A percentile compares a stretch with the other conserved stretches of the same genome.
These are phyloP conservation scores for Ormyrus pomaceus DNA, from an alignment of 2,888 invertebrate genomes.

Conservation along the genomic window DNA sequence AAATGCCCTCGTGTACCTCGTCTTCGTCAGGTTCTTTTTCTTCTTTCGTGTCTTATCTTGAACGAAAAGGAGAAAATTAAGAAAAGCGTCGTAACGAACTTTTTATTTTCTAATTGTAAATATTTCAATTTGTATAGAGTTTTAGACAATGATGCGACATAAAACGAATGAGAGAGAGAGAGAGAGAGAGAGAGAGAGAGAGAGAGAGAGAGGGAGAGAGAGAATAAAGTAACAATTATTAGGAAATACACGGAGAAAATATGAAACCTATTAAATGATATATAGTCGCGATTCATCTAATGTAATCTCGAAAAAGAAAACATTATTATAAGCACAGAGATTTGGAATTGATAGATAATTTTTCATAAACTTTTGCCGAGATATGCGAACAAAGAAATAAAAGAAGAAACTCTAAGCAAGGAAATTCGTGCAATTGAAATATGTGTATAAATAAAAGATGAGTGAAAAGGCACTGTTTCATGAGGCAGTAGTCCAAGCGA, in stretches of 20 bases:
- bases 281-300: background rate
- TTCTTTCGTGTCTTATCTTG: slow-evolving; percentile 25
- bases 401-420: background rate
- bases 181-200: background rate
- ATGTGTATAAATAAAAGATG: slow-evolving; percentile 1
- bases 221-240: slow-evolving; percentile 26
- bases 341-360: slow-evolving; percentile 29
- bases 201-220: background rate
- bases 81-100: slow-evolving; percentile 30
- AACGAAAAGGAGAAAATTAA: slow-evolving; percentile 24
- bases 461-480: slow-evolving; percentile 4
- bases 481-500: slow-evolving; percentile 34
- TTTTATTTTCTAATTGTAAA: slow-evolving; percentile 47
- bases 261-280: slow-evolving; percentile 10
- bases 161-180: background rate
- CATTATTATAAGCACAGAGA: background rate
- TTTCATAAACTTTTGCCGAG: slow-evolving; percentile 14
- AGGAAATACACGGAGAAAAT: background rate
- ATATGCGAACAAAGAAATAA: slow-evolving; percentile 4
- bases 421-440: background rate
- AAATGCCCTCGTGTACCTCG: slow-evolving; percentile 18
- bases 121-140: slow-evolving; percentile 53
- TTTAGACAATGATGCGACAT: slow-evolving; percentile 35
- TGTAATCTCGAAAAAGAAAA: slow-evolving; percentile 4
- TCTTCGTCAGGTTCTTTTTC: slow-evolving; percentile 52